These are phyloP conservation scores for Bombus pascuorum DNA, from an alignment of 1,140 invertebrate genomes.

Conservation along the genomic window DNA sequence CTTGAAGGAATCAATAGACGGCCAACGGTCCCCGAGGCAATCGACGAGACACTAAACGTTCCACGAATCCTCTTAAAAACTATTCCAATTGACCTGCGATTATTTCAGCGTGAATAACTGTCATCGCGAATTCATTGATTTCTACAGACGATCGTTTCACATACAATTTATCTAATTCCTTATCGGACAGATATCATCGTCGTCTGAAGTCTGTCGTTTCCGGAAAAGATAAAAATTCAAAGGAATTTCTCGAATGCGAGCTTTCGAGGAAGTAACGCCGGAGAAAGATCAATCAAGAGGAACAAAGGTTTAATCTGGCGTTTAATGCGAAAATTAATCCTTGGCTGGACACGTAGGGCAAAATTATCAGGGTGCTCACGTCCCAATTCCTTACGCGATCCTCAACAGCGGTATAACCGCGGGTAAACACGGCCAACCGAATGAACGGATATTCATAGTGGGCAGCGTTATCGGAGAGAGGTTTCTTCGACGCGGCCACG, in stretches of 20 bases:
- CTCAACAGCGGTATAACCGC: conserved; percentile 16
- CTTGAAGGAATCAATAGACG: conserved; percentile 22
- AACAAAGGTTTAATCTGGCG: background rate
- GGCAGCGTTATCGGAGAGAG: conserved; percentile 39
- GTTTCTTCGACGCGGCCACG: conserved; percentile 45
- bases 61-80: conserved; percentile 12
- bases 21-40: background rate
- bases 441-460: conserved; percentile 67
- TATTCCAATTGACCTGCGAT: background rate
- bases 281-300: no score
- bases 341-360: background rate
- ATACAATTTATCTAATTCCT: background rate
- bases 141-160: background rate
- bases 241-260: background rate
- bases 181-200: background rate
- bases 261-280: background rate
- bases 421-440: conserved; percentile 62
- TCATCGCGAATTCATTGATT: background rate
- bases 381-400: conserved; percentile 55
- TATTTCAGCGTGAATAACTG: background rate
- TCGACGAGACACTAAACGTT: background rate
- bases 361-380: conserved; percentile 58
- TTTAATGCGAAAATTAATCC: conserved; percentile 6
- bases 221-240: background rate
- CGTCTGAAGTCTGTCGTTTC: background rate